A percentile compares a stretch with the other conserved stretches of the same genome.
Conservation (phyloP, 2,113 vertebrate species). For the Malaclemys terrapin region DNA sequence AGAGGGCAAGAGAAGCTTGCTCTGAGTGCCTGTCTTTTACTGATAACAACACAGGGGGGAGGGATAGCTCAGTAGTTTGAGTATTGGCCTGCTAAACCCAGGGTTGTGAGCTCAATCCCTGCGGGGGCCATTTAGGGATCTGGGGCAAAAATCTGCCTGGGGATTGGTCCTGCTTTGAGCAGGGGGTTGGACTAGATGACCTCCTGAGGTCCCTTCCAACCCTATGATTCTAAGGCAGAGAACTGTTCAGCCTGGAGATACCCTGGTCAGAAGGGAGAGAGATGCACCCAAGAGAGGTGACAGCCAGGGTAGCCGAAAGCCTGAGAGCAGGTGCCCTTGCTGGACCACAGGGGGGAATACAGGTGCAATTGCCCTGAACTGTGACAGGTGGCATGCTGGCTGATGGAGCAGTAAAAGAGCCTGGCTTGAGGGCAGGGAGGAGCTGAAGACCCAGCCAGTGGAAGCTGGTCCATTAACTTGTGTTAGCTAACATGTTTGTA, state of each 20-base stretch:
- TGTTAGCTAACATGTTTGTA: neutral
- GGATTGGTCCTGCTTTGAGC: too few relatives aligned
- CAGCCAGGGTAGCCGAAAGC: neutral
- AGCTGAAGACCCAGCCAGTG: neutral
- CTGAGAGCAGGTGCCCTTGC: neutral
- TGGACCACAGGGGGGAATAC: neutral
- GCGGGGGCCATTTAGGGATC: too few relatives aligned
- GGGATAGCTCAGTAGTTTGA: too few relatives aligned
- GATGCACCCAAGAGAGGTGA: too few relatives aligned
- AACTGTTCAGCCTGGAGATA: neutral
- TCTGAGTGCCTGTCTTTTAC: neutral
- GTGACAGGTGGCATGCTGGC: neutral
- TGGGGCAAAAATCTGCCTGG: too few relatives aligned
- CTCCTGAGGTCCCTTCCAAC: too few relatives aligned
- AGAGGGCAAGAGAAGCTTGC: neutral
- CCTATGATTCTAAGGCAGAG: neutral
- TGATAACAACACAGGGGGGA: neutral
- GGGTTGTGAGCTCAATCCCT: too few relatives aligned
- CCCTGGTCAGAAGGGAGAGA: neutral
- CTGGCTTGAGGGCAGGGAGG: neutral
- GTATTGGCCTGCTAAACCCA: too few relatives aligned
- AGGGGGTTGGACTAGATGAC: too few relatives aligned
- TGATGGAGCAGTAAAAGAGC: neutral
- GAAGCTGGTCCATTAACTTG: neutral
- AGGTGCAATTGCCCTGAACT: neutral